Evolutionary conservation across 2,113 vertebrate species (phyloP).

Genomic region (Microcebus jonahi): DNA sequence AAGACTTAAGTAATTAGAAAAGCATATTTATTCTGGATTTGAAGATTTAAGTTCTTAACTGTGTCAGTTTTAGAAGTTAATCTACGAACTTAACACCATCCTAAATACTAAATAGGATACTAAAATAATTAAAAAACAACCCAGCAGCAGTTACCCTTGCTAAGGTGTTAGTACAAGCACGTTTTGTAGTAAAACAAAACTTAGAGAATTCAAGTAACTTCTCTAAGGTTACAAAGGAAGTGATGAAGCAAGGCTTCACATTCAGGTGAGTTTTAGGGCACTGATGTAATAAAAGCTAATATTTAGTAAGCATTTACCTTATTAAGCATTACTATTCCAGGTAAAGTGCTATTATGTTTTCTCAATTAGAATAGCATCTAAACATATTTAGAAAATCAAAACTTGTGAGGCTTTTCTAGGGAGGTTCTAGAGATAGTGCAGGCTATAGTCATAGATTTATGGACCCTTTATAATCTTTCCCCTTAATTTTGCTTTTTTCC

Average conservation of each 20-base stretch:
- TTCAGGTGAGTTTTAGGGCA: background rate
- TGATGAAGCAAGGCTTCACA: background rate
- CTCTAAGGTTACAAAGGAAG: background rate
- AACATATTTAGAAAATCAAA: constrained; percentile 37
- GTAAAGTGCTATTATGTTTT: background rate
- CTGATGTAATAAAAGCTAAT: background rate
- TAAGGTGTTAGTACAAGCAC: background rate
- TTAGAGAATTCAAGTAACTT: constrained; percentile 17
- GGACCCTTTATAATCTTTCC: background rate
- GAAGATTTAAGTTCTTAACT: background rate
- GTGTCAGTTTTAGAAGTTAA: background rate
- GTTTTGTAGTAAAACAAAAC: background rate
- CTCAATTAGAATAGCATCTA: constrained; percentile 3
- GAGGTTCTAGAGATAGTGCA: background rate
- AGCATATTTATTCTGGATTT: background rate
- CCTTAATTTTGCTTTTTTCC: background rate
- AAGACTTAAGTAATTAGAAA: background rate
- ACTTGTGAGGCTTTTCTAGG: background rate
- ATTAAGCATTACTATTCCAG: background rate
- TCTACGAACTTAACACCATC: background rate
- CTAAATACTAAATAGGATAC: constrained; percentile 1
- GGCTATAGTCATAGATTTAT: background rate
- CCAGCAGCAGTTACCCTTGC: background rate
- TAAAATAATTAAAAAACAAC: background rate
- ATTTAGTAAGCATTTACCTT: background rate